These are phyloP conservation scores for Acromyrmex heyeri DNA, from an alignment of 1,140 invertebrate genomes.

Conservation along the genomic window DNA sequence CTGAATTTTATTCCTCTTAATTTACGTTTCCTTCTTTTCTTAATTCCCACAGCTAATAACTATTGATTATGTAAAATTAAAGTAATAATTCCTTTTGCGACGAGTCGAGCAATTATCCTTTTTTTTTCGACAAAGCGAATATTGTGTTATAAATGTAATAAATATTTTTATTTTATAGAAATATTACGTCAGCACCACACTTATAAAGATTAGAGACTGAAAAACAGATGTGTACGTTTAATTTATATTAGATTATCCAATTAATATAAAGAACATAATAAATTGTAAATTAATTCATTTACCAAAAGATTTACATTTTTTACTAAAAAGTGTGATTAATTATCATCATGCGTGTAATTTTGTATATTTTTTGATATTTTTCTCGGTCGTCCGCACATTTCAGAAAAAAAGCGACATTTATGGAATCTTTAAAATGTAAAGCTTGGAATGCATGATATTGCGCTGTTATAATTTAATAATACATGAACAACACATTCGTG, in stretches of 20 bases:
- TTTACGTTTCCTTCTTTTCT: conserved; percentile 12
- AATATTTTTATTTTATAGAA: conserved; percentile 16
- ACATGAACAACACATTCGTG: not conserved
- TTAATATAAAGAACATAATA: not conserved
- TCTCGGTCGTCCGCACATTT: not conserved
- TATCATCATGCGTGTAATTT: not conserved
- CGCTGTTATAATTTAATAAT: conserved; percentile 22
- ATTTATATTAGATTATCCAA: not conserved
- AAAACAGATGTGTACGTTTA: not conserved
- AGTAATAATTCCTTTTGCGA: not conserved
- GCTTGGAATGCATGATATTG: not conserved
- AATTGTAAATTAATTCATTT: not conserved
- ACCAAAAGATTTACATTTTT: not conserved
- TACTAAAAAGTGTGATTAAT: not conserved
- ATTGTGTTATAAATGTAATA: not conserved
- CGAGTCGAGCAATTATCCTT: too few relatives aligned
- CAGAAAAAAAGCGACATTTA: not conserved
- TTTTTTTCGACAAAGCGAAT: too few relatives aligned
- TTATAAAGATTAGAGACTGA: not conserved
- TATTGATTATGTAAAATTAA: not conserved
- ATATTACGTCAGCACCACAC: not conserved
- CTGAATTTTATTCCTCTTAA: conserved; percentile 16
- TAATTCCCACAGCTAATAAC: not conserved
- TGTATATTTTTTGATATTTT: not conserved
- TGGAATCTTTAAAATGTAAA: not conserved